Evolutionary conservation across 2,113 vertebrate species (phyloP), one percentile per base, ranked within the genome.

Genomic region (Rhinoderma darwinii): DNA sequence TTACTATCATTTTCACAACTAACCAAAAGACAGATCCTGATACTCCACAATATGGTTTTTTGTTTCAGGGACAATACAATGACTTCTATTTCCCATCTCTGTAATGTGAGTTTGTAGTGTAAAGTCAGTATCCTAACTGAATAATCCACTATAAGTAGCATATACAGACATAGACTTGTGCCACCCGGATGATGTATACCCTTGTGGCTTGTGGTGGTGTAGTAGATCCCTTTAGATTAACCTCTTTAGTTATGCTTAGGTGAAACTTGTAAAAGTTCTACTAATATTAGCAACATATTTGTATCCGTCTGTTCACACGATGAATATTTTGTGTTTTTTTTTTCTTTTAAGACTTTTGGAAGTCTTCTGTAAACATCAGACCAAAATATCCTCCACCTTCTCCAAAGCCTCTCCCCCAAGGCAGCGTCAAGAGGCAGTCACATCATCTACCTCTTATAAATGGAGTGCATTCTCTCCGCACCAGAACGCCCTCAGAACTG

Each of bases 291-390:
- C 12, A 25, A 9, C 12, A 22, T 11, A 37, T 41, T 25, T 54
- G 30, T 20, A 1, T 4, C 90, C 86, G 91, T 92, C 90, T 3
- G 1, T 92, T 94, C 90, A 91, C 7, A 0, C 86, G 37, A 43
- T 76, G 9, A 20, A 27, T 37, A 2, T 8, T 50, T 50, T 72
- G 20, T 72, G 35, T 12, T 25, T 27, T 66, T 17, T 84, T 91
- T 91, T 94, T 91, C 91, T 92, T 96, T 93, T 89, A 94, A 99
- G 98, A 93, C 87, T 99, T 98, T 89, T 99, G 98, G 97, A 96
- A 95, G 91, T 97, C 96, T 88, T 92, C 92, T 32, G 93, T 95
- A 86, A 95, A 96, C 93, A 93, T 89, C 90, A 91, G 82, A 84
- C 93, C 92, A 89, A 91, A 68, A 5, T 93, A 92, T 90, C 88